These are phyloP conservation scores for Theristicus caerulescens DNA, from an alignment of 2,113 vertebrate species.

Conservation along the genomic window DNA sequence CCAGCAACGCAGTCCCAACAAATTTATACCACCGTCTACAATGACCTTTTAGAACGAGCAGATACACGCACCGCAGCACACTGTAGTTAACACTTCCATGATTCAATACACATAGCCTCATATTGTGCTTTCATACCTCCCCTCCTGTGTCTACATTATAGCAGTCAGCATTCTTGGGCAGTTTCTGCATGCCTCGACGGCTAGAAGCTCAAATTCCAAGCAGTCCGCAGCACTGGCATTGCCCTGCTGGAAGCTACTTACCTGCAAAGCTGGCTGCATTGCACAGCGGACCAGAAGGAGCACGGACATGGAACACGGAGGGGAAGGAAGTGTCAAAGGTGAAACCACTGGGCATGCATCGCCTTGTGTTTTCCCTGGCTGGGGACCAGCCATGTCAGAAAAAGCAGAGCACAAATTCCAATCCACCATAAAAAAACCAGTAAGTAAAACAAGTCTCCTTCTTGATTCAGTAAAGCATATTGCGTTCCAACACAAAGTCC, in stretches of 20 bases:
- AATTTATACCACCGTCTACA: not conserved
- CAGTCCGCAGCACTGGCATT: not conserved
- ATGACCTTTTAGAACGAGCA: not conserved
- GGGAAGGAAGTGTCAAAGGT: not conserved
- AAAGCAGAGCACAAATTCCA: not conserved
- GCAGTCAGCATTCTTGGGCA: slow-evolving; percentile 25
- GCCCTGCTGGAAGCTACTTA: not conserved
- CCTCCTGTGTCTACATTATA: not conserved
- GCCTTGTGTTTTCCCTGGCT: not conserved
- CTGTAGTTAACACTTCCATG: not conserved
- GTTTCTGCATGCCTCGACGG: not conserved
- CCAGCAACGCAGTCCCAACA: rapidly evolving
- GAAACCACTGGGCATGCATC: not conserved
- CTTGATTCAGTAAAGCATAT: not conserved
- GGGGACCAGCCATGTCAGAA: not conserved
- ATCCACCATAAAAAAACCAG: not conserved
- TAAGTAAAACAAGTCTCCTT: not conserved
- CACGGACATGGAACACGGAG: not conserved
- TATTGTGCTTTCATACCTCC: not conserved
- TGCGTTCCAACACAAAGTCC: not conserved
- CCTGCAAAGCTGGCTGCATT: not conserved
- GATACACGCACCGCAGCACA: not conserved
- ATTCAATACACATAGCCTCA: not conserved
- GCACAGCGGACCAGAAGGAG: not conserved
- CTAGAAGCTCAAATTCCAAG: slow-evolving; percentile 15